phyloP scores from a whole-genome alignment of 2,888 invertebrate genomes.

The Phalera bucephala region DNA sequence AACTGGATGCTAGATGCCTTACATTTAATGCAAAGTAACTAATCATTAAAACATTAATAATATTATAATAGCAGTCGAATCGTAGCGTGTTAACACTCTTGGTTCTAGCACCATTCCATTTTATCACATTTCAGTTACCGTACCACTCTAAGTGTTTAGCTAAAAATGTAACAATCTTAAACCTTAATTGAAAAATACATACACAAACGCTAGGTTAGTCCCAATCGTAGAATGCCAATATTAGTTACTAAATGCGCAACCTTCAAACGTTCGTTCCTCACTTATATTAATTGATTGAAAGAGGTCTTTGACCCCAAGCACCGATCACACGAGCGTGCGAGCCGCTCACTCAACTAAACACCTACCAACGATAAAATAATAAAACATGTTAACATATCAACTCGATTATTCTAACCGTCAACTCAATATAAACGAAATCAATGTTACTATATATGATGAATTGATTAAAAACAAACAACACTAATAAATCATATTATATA shows the following conservation, averaged over 20 bases:
- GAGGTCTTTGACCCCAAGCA: slow-evolving; percentile 76
- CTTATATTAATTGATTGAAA: slow-evolving; percentile 71
- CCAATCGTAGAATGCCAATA: slow-evolving; percentile 84
- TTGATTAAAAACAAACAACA: slow-evolving; percentile 83
- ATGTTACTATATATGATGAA: slow-evolving; percentile 65
- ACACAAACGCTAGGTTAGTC: slow-evolving; percentile 84
- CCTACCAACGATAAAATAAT: slow-evolving; percentile 74
- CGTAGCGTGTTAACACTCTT: slow-evolving; percentile 83
- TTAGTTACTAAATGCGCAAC: slow-evolving; percentile 81
- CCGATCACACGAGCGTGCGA: slow-evolving; percentile 48
- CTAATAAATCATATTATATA: slow-evolving; percentile 79
- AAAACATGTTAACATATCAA: slow-evolving; percentile 67
- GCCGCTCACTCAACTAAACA: slow-evolving; percentile 55
- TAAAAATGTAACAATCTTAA: slow-evolving; percentile 84
- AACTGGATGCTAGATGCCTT: slow-evolving; percentile 79
- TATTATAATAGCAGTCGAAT: slow-evolving; percentile 82
- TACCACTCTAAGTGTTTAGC: slow-evolving; percentile 84
- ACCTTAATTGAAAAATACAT: slow-evolving; percentile 81
- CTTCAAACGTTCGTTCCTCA: slow-evolving; percentile 72
- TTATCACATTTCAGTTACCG: slow-evolving; percentile 84
- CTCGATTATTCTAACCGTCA: slow-evolving; percentile 44
- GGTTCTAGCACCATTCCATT: slow-evolving; percentile 84
- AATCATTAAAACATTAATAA: slow-evolving; percentile 77
- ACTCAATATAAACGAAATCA: slow-evolving; percentile 67
- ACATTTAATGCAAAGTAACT: slow-evolving; percentile 76